Evolutionary conservation across 1,140 invertebrate genomes (phyloP).

Genomic region (Drosophila pseudoananassae): DNA sequence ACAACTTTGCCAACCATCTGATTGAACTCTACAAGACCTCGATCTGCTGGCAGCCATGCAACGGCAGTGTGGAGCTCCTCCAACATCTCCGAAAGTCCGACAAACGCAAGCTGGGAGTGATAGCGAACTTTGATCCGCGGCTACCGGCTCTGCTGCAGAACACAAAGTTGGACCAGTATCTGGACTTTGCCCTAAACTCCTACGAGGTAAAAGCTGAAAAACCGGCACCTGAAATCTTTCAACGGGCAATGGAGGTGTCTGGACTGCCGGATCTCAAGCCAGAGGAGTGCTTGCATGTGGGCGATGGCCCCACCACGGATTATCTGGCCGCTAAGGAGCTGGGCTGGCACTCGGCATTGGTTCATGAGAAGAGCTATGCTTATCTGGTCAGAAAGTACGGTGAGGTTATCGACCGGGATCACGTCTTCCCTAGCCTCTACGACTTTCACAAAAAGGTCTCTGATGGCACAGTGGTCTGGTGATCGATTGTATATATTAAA

Average conservation of each 20-base stretch:
- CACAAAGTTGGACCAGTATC: conserved; percentile 88
- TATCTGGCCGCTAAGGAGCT: conserved; percentile 90
- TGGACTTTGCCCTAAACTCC: conserved; percentile 92
- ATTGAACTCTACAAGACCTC: conserved; percentile 88
- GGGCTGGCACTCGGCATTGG: conserved; percentile 90
- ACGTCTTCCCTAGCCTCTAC: conserved; percentile 76
- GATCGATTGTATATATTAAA: conserved; percentile 29
- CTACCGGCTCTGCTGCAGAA: conserved; percentile 88
- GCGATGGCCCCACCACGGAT: conserved; percentile 90
- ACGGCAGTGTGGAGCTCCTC: conserved; percentile 88
- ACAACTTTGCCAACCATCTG: conserved; percentile 87
- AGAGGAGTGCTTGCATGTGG: conserved; percentile 91
- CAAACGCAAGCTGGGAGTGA: conserved; percentile 88
- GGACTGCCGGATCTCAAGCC: conserved; percentile 84
- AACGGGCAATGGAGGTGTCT: conserved; percentile 86
- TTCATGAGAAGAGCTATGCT: conserved; percentile 84
- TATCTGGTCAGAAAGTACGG: conserved; percentile 73
- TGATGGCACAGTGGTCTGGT: conserved; percentile 73
- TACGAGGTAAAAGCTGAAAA: conserved; percentile 90
- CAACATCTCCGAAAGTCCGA: conserved; percentile 85
- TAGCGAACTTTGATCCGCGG: conserved; percentile 95
- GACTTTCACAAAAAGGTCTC: conserved; percentile 81
- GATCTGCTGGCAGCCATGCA: conserved; percentile 89
- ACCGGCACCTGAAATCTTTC: conserved; percentile 90
- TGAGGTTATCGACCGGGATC: conserved; percentile 63